Evolutionary conservation across 2,888 invertebrate genomes (phyloP), one percentile per base, ranked within the genome.

Genomic region (Beris chalybata): DNA sequence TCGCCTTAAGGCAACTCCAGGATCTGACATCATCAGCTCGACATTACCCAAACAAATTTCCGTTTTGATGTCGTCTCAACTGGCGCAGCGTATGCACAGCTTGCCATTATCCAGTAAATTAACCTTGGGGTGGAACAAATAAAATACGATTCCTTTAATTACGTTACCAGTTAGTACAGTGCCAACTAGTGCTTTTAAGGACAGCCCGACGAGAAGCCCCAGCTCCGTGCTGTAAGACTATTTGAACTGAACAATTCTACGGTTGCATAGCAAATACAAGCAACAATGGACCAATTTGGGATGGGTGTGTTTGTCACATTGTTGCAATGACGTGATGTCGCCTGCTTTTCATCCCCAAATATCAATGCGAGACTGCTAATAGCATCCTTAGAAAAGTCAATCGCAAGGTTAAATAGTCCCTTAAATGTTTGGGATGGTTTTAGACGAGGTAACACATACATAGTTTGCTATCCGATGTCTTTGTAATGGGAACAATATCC

Each of bases 121-220:
- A 61, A 61, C 61, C 61, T 52, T 61, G 61, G 61, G 56, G 22
- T 5, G 38, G 43, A 61, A 61, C 44, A 61, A 61, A 61, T 61
- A 61, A 48, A 59, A 59, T 61, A 52, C 61, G 52, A 61, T 61
- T 61, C 61, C 61, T 52, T 61, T 61, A 61, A 61, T 61, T 61
- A 61, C 61, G 15, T 50, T 50, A 52, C 52, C 52, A 61, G 52
- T 43, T 52, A 50, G 52, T 13, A 38, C 3, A 15, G 32, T 61
- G 61, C 61, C 61, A 61, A 61, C 61, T 61, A 61, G 31, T 32
- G 31, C 45, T 58, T 45, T 45, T 47, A 45, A 59, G 59, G 59
- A 59, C 48, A 38, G 13, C 47, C 38, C 9, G 38, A 38, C 9
- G 38, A 5, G 38, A 38, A 7, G 9, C 1, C 15, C 15, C 12